Conservation (phyloP, 2,797 vertebrate species). For the Rhodeus uyekii region DNA sequence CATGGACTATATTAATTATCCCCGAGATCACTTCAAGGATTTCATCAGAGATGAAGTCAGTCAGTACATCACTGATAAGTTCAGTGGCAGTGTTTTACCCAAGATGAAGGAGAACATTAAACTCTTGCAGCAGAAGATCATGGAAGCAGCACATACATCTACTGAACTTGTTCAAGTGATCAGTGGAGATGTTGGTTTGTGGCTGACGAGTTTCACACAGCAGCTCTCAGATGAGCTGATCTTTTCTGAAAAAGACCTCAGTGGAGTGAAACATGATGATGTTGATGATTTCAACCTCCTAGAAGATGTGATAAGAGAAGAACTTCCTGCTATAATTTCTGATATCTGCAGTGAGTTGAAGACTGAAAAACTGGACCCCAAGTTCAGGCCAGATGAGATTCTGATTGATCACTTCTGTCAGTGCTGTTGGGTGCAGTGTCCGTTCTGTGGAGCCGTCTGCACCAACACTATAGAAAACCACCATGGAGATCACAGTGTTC, state of each 20-base stretch:
- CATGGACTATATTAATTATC: slow-evolving; percentile 43
- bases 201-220: background rate
- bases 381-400: too few relatives aligned
- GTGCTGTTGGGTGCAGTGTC: too few relatives aligned
- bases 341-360: background rate
- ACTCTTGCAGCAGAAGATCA: background rate
- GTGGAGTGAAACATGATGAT: background rate
- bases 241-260: slow-evolving; percentile 1
- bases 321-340: background rate
- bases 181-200: background rate
- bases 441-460: too few relatives aligned
- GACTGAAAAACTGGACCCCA: too few relatives aligned
- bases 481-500: too few relatives aligned
- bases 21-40: slow-evolving; percentile 31
- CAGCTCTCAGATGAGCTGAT: background rate
- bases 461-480: too few relatives aligned
- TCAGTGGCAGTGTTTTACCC: background rate
- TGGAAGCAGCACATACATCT: background rate
- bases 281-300: background rate
- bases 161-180: background rate
- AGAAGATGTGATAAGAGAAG: background rate
- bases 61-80: background rate
- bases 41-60: slow-evolving; percentile 48
- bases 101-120: slow-evolving; percentile 47
- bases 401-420: too few relatives aligned